Base-by-base conservation (phyloP, 2,888 invertebrate species). In the Cylindroiulus punctatus region DNA sequence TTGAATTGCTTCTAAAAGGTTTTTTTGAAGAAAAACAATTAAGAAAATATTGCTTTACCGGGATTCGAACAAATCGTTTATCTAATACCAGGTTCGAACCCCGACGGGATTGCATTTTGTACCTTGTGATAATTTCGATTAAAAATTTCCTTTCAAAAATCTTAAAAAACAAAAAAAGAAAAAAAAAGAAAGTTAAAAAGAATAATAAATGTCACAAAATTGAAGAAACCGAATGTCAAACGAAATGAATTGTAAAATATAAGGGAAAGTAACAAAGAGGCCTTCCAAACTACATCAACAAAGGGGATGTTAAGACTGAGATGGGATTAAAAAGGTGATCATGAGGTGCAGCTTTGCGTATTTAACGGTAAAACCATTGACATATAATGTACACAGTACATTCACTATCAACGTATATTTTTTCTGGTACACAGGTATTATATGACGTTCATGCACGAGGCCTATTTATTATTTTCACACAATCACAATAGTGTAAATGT, bases 351-450 rank as follows among this genome's bases (percentile, higher is more conserved):
- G 30, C 14, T 30, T 76, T 76, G 76, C 76, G 76, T 44, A 83
- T 83, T 83, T 83, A 83, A 83, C 44, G 83, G 83, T 83, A 83
- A 83, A 83, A 42, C 83, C 83, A 83, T 44, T 83, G 42, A 44
- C 76, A 44, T 83, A 83, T 42, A 83, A 83, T 83, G 83, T 83
- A 83, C 83, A 83, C 83, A 83, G 83, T 83, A 83, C 83, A 83
- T 83, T 83, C 44, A 83, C 44, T 83, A 42, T 83, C 44, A 83
- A 83, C 40, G 44, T 83, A 42, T 40, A 42, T 83, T 40, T 83
- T 83, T 36, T 83, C 44, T 83, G 40, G 22, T 83, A 83, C 40
- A 83, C 83, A 42, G 83, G 40, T 83, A 83, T 83, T 40, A 83
- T 83, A 83, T 40, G 83, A 83, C 22, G 83, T 83, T 44, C 83